These are phyloP conservation scores for Alethe castanea DNA, from an alignment of 2,113 vertebrate species.

Conservation along the genomic window DNA sequence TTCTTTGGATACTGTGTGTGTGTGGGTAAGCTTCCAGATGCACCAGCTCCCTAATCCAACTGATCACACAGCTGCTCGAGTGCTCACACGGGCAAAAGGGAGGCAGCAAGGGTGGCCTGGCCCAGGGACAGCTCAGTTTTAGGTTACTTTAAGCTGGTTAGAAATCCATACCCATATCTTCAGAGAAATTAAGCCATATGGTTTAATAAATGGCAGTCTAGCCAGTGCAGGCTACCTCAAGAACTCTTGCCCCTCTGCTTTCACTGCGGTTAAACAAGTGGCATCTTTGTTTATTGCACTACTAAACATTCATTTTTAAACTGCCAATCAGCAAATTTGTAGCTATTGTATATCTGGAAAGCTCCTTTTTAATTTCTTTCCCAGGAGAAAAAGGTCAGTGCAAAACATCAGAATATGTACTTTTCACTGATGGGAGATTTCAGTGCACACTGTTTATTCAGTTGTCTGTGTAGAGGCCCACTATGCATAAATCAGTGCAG, in stretches of 20 bases:
- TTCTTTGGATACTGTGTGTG: neutral
- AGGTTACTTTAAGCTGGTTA: neutral
- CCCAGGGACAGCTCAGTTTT: neutral
- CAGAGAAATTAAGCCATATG: neutral
- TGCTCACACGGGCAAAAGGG: neutral
- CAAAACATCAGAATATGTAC: neutral
- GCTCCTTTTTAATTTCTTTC: neutral
- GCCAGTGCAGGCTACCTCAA: neutral
- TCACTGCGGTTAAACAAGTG: neutral
- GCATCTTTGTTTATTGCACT: neutral
- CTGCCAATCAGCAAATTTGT: neutral
- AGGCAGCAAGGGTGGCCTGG: neutral
- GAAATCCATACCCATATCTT: neutral
- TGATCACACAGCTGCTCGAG: neutral
- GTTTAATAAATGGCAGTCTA: neutral
- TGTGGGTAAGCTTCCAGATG: neutral
- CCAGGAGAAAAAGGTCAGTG: neutral
- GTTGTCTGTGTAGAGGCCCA: neutral
- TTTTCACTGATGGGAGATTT: neutral
- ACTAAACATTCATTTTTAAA: neutral
- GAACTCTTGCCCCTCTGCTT: neutral
- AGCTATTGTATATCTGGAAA: neutral
- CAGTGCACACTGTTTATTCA: neutral
- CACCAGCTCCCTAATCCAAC: neutral
- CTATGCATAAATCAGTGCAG: neutral